Evolutionary conservation across 2,797 vertebrate species (phyloP).

Genomic region (Mormyrops attenuatus): DNA sequence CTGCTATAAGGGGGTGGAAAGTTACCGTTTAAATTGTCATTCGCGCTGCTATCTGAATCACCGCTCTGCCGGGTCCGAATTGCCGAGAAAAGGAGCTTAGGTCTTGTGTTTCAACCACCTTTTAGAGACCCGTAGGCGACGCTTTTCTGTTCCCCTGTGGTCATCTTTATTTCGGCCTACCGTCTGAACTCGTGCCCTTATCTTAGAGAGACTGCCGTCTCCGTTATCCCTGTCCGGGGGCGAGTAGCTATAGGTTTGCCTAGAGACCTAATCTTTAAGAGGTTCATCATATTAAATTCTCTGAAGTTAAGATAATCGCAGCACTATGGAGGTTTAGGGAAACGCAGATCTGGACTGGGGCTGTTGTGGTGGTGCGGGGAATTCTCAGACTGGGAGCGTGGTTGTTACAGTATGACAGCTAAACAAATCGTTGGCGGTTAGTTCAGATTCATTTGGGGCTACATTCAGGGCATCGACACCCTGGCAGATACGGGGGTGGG

Average conservation of each 20-base stretch:
- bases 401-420: neutral
- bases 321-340: neutral
- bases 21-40: conserved; percentile 19
- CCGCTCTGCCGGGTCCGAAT: neutral
- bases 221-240: neutral
- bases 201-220: neutral
- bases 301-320: neutral
- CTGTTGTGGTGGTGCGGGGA: neutral
- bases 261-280: neutral
- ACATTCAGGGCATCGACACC: neutral
- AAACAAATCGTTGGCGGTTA: neutral
- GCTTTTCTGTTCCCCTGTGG: neutral
- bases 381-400: neutral
- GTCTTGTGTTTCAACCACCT: neutral
- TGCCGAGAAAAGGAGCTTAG: neutral
- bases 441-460: neutral
- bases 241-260: neutral
- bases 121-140: neutral
- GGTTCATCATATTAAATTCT: neutral
- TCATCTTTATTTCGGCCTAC: neutral
- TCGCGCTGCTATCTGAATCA: neutral
- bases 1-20: conserved; percentile 4
- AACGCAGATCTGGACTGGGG: neutral
- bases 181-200: neutral
- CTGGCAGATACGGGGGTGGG: neutral